Evolutionary conservation across 2,888 invertebrate species (phyloP).

Genomic region (Amphiduros pacificus): DNA sequence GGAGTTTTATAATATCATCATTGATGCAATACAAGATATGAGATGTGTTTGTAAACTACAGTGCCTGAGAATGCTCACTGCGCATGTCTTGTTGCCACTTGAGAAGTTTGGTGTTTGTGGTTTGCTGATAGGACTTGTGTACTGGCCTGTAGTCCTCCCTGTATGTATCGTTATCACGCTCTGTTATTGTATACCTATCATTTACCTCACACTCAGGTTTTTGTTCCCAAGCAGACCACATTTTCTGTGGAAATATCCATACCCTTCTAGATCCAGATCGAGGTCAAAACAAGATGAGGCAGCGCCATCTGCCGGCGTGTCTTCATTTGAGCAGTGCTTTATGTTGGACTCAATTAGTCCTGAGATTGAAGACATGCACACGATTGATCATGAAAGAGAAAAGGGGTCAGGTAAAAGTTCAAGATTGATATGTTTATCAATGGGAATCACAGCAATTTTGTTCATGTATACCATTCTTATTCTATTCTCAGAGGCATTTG

Average conservation of each 20-base stretch:
- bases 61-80: slow-evolving; percentile 23
- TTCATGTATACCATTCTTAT: slow-evolving; percentile 29
- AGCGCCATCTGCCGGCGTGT: background rate
- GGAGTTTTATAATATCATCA: background rate
- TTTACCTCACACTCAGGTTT: slow-evolving; percentile 27
- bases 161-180: slow-evolving; percentile 20
- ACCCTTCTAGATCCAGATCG: background rate
- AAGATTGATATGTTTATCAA: slow-evolving; percentile 1
- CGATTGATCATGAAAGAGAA: background rate
- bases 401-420: background rate
- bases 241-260: slow-evolving; percentile 5
- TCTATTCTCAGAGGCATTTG: slow-evolving; percentile 48
- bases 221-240: slow-evolving; percentile 22
- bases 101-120: slow-evolving; percentile 32
- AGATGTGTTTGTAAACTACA: slow-evolving; percentile 12
- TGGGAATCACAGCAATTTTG: slow-evolving; percentile 22
- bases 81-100: slow-evolving; percentile 29
- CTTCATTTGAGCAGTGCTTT: background rate
- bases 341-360: background rate
- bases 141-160: slow-evolving; percentile 31
- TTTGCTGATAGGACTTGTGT: slow-evolving; percentile 24
- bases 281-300: background rate
- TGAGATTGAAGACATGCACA: background rate
- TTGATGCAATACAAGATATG: slow-evolving; percentile 7
- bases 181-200: slow-evolving; percentile 28